A percentile compares a stretch with the other conserved stretches of the same genome.
Evolutionary conservation across 2,888 invertebrate species (phyloP).

Genomic region (Rhabditophanes sp.): DNA sequence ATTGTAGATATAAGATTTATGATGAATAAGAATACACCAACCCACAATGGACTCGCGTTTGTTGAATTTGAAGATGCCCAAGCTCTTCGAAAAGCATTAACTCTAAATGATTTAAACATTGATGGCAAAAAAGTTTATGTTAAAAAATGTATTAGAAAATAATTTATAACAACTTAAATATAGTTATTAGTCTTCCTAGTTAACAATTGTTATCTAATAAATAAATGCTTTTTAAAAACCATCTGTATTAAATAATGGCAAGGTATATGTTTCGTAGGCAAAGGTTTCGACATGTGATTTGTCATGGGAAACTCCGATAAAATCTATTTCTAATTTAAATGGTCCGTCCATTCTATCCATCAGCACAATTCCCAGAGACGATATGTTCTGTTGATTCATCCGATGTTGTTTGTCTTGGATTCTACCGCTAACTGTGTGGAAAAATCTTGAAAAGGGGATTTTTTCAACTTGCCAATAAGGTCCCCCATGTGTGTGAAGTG

Average conservation of each 20-base stretch:
- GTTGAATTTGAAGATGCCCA: too few species aligned
- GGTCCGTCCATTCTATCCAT: constrained; percentile 66
- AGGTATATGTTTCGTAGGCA: constrained; percentile 82
- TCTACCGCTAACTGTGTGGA: constrained; percentile 34
- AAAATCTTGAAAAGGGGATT: constrained; percentile 39
- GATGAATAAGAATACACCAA: too few species aligned
- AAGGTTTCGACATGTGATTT: constrained; percentile 63
- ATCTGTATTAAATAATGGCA: constrained; percentile 25
- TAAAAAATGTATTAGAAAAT: constrained; percentile 1
- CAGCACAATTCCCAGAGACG: constrained; percentile 68
- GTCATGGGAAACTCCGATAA: constrained; percentile 70
- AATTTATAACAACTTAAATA: too few species aligned
- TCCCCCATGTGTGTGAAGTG: constrained; percentile 75
- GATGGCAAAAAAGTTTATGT: too few species aligned
- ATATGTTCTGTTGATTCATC: constrained; percentile 48
- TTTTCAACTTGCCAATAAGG: constrained; percentile 87
- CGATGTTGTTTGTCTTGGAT: constrained; percentile 34
- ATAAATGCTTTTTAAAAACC: not conserved
- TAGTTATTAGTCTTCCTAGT: too few species aligned
- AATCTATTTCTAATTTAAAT: constrained; percentile 78
- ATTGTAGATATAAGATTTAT: too few species aligned
- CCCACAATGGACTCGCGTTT: too few species aligned
- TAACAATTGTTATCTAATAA: constrained; percentile 1
- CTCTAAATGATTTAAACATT: too few species aligned
- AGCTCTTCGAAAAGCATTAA: too few species aligned